A percentile compares a stretch with the other conserved stretches of the same genome.
phyloP scores from a whole-genome alignment of 2,888 invertebrate genomes.

The Meiosimyza platycephala region DNA sequence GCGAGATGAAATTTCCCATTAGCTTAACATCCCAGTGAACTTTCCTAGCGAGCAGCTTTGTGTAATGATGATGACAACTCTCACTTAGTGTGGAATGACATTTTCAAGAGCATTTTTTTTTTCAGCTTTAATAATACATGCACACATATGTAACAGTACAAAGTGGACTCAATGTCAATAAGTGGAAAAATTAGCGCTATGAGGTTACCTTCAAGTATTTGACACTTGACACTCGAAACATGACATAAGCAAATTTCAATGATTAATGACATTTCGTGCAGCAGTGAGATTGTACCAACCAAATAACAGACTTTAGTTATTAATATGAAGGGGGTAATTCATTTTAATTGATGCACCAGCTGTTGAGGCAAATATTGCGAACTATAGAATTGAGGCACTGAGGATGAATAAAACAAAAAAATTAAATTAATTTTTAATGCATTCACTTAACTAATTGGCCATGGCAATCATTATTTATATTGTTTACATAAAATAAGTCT shows the following conservation, averaged over 20 bases:
- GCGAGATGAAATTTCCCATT: no score
- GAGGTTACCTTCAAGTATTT: not conserved
- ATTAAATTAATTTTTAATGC: constrained; percentile 24
- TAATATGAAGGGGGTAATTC: not conserved
- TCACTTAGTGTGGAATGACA: no score
- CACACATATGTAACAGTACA: no score
- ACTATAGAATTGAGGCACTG: not conserved
- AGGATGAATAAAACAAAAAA: not conserved
- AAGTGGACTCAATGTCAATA: not conserved
- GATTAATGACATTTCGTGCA: not conserved
- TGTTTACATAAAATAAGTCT: constrained; percentile 22
- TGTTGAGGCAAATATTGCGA: not conserved
- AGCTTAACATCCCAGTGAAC: no score
- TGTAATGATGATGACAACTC: no score
- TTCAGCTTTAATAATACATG: no score
- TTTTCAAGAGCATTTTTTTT: no score
- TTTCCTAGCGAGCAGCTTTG: no score
- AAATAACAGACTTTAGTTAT: not conserved
- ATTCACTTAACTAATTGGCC: constrained; percentile 25
- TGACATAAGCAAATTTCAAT: constrained; percentile 2
- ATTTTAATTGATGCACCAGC: not conserved
- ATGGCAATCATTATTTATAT: constrained; percentile 24
- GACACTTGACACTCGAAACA: constrained; percentile 1
- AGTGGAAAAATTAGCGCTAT: constrained; percentile 3
- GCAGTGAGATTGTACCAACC: no score